Evolutionary conservation across 2,888 invertebrate species (phyloP), one percentile per base, ranked within the genome.

Genomic region (Melipona beecheii): DNA sequence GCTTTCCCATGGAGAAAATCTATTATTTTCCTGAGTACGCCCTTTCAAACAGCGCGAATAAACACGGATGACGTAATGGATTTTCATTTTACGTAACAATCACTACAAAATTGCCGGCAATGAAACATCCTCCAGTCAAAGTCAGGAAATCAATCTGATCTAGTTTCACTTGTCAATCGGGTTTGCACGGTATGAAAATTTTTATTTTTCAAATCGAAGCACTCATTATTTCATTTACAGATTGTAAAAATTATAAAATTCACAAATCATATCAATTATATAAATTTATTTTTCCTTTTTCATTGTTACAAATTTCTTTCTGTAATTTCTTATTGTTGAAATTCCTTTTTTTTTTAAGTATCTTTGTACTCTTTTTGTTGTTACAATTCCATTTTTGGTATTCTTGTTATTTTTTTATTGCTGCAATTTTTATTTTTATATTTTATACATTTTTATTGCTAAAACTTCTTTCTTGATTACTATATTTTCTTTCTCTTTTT

Each of bases 1-100:
- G 31, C 19, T 31, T 83, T 76, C 76, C 65, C 81, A 73, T 36
- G 73, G 81, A 58, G 78, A 78, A 84, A 84, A 81, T 84, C 82
- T 75, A 58, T 84, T 84, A 84, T 74, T 78, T 78, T 82, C 68
- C 50, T 66, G 65, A 69, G 68, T 64, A 36, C n/a, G 13, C 43
- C 43, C 50, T 52, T 68, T 58, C 64, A 17, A 9, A 31, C 15
- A 36, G 49, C 21, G 31, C 31, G 31, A 52, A 60, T 11, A 27
- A 68, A 64, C 36, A 36, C 52, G 13, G 9, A 64, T 83, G 76
- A 49, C 24, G 31, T 49, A 58, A 83, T 52, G 27, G 58, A 73
- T 72, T 73, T 81, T 81, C 70, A 50, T 69, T 81, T 71, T 72
- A 64, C 75, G 75, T 75, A 72, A 83, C 76, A 31, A 24, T 17